Base-by-base conservation (phyloP, 2,113 vertebrate species). In the Nycticryphes semicollaris region DNA sequence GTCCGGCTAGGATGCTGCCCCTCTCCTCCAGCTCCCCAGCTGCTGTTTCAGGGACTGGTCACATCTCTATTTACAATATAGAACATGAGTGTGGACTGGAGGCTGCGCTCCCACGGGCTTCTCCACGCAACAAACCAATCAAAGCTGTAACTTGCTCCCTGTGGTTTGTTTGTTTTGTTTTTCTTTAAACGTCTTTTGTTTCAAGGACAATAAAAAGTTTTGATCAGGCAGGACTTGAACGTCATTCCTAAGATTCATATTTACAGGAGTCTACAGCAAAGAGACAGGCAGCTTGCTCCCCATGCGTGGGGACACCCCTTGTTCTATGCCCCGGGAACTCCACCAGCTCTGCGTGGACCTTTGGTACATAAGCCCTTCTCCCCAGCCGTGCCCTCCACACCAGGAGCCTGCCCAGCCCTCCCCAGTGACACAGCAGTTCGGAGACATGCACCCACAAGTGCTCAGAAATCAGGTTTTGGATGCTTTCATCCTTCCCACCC, bases 331-430 rank as follows among this genome's bases (percentile, higher is more conserved):
- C 97, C 91, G 93, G 87, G 96, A 96, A 95, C 89, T 96, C 93
- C 96, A 96, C 95, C 96, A 95, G 96, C 96, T 96, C 95, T 97
- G 90, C 70, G 24, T 84, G 97, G 96, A 98, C 98, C 98, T 98
- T 98, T 98, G 98, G 98, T 98, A 98, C 98, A 25, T 96, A 96
- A 98, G 98, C 98, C 98, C 98, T 98, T 98, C 97, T 95, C 97
- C 97, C 97, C 97, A 91, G 79, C 95, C 39, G 3, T 94, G 95
- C 92, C 91, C 94, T 92, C 89, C 6, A n/a, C 94, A 82, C 82
- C 93, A 74, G 90, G 89, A 96, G 92, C 94, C 95, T 95, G 96
- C 92, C 89, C 96, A 89, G 89, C 95, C 96, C 96, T 92, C 96
- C 97, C 96, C 53, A 9, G 74, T 6, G 56, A 74, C 28, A 84